These are phyloP conservation scores for Nematopogon swammerdamellus DNA, from an alignment of 2,888 invertebrate genomes.

Conservation along the genomic window DNA sequence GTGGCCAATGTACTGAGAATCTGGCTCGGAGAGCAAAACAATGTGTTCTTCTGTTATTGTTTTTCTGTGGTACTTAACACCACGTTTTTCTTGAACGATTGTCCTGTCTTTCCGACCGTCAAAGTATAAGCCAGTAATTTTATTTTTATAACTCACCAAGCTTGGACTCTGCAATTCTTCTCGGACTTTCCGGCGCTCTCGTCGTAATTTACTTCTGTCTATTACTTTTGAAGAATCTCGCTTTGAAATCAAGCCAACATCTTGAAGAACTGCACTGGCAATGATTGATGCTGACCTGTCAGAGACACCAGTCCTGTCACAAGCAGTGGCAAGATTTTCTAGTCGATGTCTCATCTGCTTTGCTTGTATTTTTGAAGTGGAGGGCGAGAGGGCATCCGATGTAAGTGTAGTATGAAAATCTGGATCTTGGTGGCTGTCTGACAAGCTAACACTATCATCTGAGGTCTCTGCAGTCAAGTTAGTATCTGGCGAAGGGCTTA, in stretches of 20 bases:
- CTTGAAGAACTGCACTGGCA: slow-evolving; percentile 8
- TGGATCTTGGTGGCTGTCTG: slow-evolving; percentile 1
- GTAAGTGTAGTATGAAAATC: slow-evolving; percentile 2
- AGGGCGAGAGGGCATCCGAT: slow-evolving; percentile 4
- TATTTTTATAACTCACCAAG: background rate
- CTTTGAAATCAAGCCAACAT: slow-evolving; percentile 6
- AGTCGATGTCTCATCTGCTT: slow-evolving; percentile 6
- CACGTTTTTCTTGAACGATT: slow-evolving; percentile 6
- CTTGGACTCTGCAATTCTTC: slow-evolving; percentile 3
- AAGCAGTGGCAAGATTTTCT: slow-evolving; percentile 7
- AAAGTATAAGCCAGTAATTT: slow-evolving; percentile 8
- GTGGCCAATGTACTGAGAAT: slow-evolving; percentile 11
- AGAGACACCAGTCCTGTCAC: slow-evolving; percentile 8
- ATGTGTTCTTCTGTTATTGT: slow-evolving; percentile 12
- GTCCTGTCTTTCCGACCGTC: slow-evolving; percentile 12
- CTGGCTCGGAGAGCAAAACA: slow-evolving; percentile 9
- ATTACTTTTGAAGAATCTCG: slow-evolving; percentile 8
- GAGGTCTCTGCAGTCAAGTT: too few relatives aligned
- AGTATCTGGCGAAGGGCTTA: too few relatives aligned
- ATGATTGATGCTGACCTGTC: slow-evolving; percentile 10
- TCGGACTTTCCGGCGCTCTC: slow-evolving; percentile 5
- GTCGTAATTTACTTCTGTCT: slow-evolving; percentile 4
- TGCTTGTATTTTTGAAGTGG: slow-evolving; percentile 4
- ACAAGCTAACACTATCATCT: slow-evolving; percentile 1
- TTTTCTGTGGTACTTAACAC: slow-evolving; percentile 4